A percentile compares a stretch with the other conserved stretches of the same genome.
Conservation (phyloP, 2,113 vertebrate species). For the Daboia siamensis region DNA sequence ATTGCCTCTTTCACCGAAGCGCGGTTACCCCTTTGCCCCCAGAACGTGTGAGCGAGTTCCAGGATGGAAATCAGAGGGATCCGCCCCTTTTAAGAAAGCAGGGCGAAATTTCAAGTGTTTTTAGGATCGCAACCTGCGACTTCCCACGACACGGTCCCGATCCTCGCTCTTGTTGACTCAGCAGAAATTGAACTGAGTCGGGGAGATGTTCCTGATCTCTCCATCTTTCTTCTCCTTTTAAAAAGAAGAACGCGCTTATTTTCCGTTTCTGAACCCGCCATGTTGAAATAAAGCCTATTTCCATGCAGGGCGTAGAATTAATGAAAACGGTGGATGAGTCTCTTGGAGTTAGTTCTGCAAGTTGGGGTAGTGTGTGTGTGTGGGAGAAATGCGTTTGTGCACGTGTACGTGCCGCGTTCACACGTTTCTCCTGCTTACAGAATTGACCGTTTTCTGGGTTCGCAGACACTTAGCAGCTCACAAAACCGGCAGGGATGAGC, state of each 20-base stretch:
- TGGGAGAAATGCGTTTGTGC: background rate
- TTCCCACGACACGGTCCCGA: background rate
- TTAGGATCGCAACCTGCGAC: background rate
- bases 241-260: slow-evolving; percentile 73
- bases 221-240: background rate
- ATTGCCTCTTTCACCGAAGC: background rate
- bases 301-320: background rate
- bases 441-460: background rate
- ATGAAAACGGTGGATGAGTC: background rate
- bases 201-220: background rate
- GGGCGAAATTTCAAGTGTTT: background rate
- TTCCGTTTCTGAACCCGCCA: slow-evolving; percentile 87
- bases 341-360: background rate
- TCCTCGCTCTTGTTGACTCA: background rate
- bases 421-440: background rate
- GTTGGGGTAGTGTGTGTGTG: background rate
- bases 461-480: background rate
- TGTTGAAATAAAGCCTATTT: slow-evolving; percentile 80
- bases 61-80: background rate
- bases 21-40: too few species aligned
- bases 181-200: background rate
- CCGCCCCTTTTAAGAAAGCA: background rate
- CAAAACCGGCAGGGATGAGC: background rate
- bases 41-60: too few species aligned
- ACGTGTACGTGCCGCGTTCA: background rate